Evolutionary conservation across 2,888 invertebrate genomes (phyloP).

Genomic region (Drosophila anceps): DNA sequence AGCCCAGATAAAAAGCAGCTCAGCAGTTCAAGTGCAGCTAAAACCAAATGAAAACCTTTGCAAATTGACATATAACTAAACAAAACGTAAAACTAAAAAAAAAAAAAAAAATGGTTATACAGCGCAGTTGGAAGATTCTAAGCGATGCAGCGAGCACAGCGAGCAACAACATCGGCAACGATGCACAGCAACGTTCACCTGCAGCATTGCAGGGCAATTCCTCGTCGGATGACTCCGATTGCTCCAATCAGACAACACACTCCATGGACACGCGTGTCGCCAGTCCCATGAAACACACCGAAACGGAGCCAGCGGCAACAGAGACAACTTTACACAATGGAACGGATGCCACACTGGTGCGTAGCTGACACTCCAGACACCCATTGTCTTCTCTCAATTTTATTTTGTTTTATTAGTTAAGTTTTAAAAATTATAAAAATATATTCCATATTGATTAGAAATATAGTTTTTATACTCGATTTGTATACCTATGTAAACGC

Average conservation of each 20-base stretch:
- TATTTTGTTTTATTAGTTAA: neutral
- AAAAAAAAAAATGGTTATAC: conserved; percentile 83
- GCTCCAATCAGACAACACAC: conserved; percentile 84
- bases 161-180: conserved; percentile 37
- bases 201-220: conserved; percentile 72
- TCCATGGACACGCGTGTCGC: conserved; percentile 83
- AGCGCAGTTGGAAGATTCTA: conserved; percentile 84
- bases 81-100: neutral
- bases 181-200: conserved; percentile 72
- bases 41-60: conserved; percentile 30
- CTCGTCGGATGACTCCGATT: conserved; percentile 85
- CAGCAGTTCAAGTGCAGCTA: conserved; percentile 35
- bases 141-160: conserved; percentile 76
- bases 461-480: neutral
- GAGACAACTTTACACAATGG: conserved; percentile 34
- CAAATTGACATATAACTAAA: conserved; percentile 6
- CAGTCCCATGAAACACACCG: conserved; percentile 61
- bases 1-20: conserved; percentile 39
- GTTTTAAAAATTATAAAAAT: neutral
- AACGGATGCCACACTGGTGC: conserved; percentile 55
- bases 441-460: neutral
- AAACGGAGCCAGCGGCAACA: conserved; percentile 31
- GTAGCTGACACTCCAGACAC: conserved; percentile 4
- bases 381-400: neutral
- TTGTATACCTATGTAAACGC: neutral